phyloP scores from a whole-genome alignment of 2,113 vertebrate species.

The Mustela nigripes region DNA sequence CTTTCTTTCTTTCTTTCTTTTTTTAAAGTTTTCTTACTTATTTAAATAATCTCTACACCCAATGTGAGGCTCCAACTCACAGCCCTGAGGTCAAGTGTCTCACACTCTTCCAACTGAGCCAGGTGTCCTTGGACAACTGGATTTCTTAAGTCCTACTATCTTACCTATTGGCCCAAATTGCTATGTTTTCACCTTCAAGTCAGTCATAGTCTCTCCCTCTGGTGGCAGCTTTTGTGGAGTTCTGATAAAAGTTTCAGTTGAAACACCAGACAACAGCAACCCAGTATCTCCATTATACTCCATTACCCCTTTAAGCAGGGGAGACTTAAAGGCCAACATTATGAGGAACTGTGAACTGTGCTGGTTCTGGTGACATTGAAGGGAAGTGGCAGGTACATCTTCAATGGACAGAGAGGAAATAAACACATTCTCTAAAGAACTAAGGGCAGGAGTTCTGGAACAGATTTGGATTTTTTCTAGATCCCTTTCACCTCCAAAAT shows the following conservation, averaged over 20 bases:
- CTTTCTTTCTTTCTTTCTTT: neutral
- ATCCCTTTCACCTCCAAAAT: neutral
- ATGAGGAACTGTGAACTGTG: neutral
- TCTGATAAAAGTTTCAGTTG: slow-evolving; percentile 14
- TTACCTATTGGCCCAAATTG: neutral
- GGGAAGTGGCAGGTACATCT: neutral
- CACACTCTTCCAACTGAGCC: neutral
- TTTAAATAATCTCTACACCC: neutral
- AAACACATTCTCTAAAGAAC: slow-evolving; percentile 9
- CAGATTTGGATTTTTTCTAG: neutral
- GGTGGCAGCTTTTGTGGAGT: neutral
- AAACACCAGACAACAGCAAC: neutral
- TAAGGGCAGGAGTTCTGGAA: neutral
- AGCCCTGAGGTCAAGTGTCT: neutral
- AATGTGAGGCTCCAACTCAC: neutral
- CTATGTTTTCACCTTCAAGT: neutral
- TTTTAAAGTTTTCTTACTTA: neutral
- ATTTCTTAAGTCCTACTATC: neutral
- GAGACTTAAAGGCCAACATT: neutral
- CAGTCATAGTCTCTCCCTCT: neutral
- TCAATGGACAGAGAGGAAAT: slow-evolving; percentile 3
- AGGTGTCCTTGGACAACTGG: neutral
- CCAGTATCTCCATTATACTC: neutral
- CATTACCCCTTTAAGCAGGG: no score
- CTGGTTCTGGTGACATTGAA: neutral